A percentile compares a stretch with the other conserved stretches of the same genome.
Evolutionary conservation across 2,888 invertebrate genomes (phyloP).

Genomic region (Synanthedon vespiformis): DNA sequence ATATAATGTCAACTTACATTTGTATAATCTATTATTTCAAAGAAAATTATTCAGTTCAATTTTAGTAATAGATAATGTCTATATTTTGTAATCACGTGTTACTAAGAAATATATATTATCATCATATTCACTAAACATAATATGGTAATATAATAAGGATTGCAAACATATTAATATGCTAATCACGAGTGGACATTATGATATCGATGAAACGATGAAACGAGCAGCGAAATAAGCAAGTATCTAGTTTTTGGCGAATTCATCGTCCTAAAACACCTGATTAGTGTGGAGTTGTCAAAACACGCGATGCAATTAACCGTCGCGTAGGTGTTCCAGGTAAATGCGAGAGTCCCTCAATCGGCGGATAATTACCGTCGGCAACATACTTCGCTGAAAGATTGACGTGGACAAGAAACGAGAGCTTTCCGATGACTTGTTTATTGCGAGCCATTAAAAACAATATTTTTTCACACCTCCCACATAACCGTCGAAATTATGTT

Average conservation of each 20-base stretch:
- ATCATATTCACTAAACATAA: too few relatives aligned
- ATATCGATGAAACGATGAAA: too few relatives aligned
- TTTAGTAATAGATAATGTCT: too few relatives aligned
- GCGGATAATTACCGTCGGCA: slow-evolving; percentile 51
- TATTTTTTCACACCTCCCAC: slow-evolving; percentile 26
- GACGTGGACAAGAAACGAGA: slow-evolving; percentile 28
- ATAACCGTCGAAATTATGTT: slow-evolving; percentile 18
- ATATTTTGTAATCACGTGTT: too few relatives aligned
- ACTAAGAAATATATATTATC: too few relatives aligned
- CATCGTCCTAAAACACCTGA: slow-evolving; percentile 27
- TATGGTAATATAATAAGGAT: too few relatives aligned
- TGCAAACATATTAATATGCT: too few relatives aligned
- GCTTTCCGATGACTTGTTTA: slow-evolving; percentile 48
- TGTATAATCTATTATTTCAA: too few relatives aligned
- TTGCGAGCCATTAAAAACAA: slow-evolving; percentile 37
- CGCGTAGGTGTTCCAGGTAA: slow-evolving; percentile 28
- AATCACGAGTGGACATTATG: too few relatives aligned
- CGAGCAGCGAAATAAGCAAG: too few relatives aligned
- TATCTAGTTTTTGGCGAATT: slow-evolving; percentile 13
- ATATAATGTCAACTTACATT: too few relatives aligned
- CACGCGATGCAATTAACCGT: slow-evolving; percentile 38
- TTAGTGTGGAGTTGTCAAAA: slow-evolving; percentile 44
- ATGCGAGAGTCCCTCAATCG: slow-evolving; percentile 26
- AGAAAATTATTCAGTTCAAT: too few relatives aligned
- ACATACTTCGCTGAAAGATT: slow-evolving; percentile 50